A percentile compares a stretch with the other conserved stretches of the same genome.
These are phyloP conservation scores for Smutsia temminckii DNA, from an alignment of 2,797 vertebrate species.

Conservation along the genomic window DNA sequence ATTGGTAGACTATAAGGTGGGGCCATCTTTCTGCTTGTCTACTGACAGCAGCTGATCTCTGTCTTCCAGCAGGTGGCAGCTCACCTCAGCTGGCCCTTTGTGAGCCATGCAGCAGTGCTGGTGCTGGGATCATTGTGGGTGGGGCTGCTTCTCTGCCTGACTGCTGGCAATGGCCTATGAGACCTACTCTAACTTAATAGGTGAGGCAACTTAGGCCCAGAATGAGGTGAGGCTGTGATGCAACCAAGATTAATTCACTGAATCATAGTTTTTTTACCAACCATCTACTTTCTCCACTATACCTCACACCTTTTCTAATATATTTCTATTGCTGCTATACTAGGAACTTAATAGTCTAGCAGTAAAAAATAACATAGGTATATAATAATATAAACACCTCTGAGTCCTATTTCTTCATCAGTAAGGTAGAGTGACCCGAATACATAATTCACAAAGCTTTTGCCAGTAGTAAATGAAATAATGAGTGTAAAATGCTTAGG, in stretches of 20 bases:
- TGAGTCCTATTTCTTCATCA: neutral
- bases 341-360: neutral
- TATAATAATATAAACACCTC: neutral
- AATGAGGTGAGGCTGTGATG: neutral
- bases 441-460: neutral
- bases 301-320: neutral
- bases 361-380: neutral
- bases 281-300: neutral
- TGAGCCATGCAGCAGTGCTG: too few species aligned
- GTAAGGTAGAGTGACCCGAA: neutral
- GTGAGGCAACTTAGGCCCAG: neutral
- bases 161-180: too few species aligned
- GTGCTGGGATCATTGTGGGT: too few species aligned
- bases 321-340: neutral
- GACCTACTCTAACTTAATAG: neutral
- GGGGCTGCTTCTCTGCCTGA: too few species aligned
- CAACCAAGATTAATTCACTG: neutral
- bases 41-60: too few species aligned
- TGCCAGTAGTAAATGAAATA: neutral
- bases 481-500: neutral
- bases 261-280: conserved; percentile 16
- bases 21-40: too few species aligned
- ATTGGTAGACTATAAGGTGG: too few species aligned
- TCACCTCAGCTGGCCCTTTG: too few species aligned
- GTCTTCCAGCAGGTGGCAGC: too few species aligned